Evolutionary conservation across 2,797 vertebrate genomes (phyloP).

Genomic region (Cynopterus sphinx): DNA sequence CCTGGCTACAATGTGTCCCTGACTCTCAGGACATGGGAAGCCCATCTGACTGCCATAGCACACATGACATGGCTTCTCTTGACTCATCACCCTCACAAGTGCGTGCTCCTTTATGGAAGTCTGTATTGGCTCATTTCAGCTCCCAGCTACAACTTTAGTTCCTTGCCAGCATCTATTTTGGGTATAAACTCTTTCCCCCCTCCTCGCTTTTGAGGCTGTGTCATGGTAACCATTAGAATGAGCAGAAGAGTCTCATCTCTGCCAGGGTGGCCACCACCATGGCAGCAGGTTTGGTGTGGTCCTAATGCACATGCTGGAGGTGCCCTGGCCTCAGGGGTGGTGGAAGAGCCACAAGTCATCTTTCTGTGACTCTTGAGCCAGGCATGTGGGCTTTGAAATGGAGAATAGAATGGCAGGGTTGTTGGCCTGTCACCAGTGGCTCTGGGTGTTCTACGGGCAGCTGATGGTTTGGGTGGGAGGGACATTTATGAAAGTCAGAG

Average conservation of each 20-base stretch:
- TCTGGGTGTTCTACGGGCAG: conserved; percentile 15
- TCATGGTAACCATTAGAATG: conserved; percentile 60
- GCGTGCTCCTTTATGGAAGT: neutral
- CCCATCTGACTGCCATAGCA: neutral
- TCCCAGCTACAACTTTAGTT: conserved; percentile 42
- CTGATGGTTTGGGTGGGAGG: conserved; percentile 11
- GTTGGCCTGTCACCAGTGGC: neutral
- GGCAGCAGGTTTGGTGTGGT: neutral
- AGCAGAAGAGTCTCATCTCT: conserved; percentile 21
- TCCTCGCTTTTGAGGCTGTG: conserved; percentile 26
- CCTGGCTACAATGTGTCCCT: neutral
- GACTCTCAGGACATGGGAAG: neutral
- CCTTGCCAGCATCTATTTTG: conserved; percentile 60
- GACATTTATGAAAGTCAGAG: conserved; percentile 20
- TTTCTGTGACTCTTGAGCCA: neutral
- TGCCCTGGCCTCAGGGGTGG: neutral
- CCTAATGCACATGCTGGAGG: neutral
- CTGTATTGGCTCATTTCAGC: neutral
- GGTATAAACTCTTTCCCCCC: neutral
- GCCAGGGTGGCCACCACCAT: neutral
- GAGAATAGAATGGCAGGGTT: neutral
- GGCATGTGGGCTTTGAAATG: conserved; percentile 24
- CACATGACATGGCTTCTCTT: neutral
- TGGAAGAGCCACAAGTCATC: neutral
- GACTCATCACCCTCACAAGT: neutral